Evolutionary conservation across 2,113 vertebrate genomes (phyloP).

Genomic region (Pterocles orientalis): DNA sequence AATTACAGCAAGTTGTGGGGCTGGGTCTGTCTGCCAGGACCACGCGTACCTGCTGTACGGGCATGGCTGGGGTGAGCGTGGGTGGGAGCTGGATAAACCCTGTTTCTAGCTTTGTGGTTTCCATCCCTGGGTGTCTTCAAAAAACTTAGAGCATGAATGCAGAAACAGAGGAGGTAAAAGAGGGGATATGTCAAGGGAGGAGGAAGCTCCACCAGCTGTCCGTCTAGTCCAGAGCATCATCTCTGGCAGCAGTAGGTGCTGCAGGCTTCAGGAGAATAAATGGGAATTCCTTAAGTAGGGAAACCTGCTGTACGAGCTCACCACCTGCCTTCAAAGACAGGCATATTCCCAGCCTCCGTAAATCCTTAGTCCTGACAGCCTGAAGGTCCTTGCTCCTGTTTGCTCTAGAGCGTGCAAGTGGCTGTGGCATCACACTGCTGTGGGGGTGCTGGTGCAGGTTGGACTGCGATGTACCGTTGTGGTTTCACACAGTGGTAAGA

Average conservation of each 20-base stretch:
- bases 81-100: neutral
- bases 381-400: neutral
- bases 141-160: neutral
- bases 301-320: neutral
- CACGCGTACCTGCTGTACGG: neutral
- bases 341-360: neutral
- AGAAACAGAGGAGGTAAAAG: neutral
- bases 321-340: neutral
- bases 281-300: accelerated
- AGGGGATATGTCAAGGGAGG: neutral
- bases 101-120: neutral
- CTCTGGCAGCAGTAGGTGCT: neutral
- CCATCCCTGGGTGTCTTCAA: accelerated
- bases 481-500: accelerated
- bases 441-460: accelerated
- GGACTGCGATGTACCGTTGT: accelerated
- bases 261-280: neutral
- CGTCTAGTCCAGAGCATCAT: neutral
- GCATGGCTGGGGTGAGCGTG: neutral
- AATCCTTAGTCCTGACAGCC: neutral
- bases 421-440: accelerated
- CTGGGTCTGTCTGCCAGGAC: neutral
- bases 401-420: accelerated
- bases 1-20: neutral
- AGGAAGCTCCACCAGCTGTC: neutral